phyloP scores from a whole-genome alignment of 2,113 vertebrate genomes.

The Danio rerio region GRCz12tu NC_133176.1:5589501-5590000 shows the following conservation, averaged over 20 bases:
- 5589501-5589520: too few relatives aligned
- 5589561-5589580: not conserved
- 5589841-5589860: conserved; percentile 1
- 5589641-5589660: not conserved
- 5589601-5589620: not conserved
- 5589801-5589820: not conserved
- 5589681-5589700: not conserved
- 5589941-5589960: not conserved
- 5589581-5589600: too few relatives aligned
- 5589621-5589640: not conserved
- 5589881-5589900: not conserved
- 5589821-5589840: not conserved
- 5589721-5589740: conserved; percentile 6
- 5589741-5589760: conserved; percentile 5
- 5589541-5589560: too few relatives aligned
- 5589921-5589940: not conserved
- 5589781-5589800: not conserved
- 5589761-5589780: not conserved
- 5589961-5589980: conserved; percentile 2
- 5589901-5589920: not conserved
- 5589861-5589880: conserved; percentile 23
- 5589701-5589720: conserved; percentile 9
- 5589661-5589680: conserved; percentile 2
- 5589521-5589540: too few relatives aligned
- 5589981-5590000: conserved; percentile 27